phyloP scores from a whole-genome alignment of 2,113 vertebrate genomes.

The Stomatorhinus ivindoensis region DNA sequence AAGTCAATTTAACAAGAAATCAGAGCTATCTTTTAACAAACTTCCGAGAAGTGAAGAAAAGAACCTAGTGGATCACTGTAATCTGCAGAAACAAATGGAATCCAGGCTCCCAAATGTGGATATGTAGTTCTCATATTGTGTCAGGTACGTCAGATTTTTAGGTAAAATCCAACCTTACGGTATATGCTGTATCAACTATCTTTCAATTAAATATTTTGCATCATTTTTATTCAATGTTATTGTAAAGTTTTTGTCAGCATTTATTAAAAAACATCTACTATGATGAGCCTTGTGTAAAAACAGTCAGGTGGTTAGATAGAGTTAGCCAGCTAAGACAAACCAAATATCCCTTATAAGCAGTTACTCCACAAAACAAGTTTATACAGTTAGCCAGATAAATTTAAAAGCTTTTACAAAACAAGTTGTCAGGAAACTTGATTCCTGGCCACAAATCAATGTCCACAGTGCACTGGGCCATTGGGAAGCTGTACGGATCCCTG shows the following conservation, averaged over 20 bases:
- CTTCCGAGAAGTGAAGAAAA: background rate
- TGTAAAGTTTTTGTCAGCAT: too few species aligned
- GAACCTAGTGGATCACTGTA: background rate
- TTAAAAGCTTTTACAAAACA: background rate
- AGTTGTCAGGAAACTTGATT: background rate
- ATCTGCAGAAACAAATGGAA: background rate
- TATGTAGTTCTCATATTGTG: background rate
- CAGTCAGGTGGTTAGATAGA: background rate
- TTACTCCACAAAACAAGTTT: background rate
- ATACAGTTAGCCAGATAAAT: background rate
- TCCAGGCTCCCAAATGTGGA: background rate
- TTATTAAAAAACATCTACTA: background rate
- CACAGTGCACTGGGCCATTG: background rate
- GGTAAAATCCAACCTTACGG: background rate
- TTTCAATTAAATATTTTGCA: background rate
- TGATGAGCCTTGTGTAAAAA: background rate
- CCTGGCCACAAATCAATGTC: conserved; percentile 27
- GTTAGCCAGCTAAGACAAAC: background rate
- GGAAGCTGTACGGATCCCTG: background rate
- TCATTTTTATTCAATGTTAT: background rate
- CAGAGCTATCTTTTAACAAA: background rate
- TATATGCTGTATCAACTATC: background rate
- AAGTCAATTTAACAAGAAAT: background rate
- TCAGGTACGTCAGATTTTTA: background rate
- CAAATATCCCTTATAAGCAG: background rate